Evolutionary conservation across 2,888 invertebrate genomes (phyloP).

Genomic region (Eristalis pertinax): DNA sequence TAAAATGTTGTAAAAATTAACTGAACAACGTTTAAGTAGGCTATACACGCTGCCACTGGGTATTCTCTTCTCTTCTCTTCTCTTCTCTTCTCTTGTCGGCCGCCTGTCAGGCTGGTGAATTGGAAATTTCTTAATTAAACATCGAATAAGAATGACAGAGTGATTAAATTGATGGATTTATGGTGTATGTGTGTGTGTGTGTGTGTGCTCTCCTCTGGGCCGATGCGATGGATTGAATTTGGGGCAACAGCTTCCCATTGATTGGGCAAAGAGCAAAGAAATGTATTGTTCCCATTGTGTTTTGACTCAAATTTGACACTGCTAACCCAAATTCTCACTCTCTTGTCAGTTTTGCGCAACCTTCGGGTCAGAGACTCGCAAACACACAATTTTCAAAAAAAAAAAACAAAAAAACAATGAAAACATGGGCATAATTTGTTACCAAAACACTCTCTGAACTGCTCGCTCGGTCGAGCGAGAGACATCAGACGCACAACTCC

Average conservation of each 20-base stretch:
- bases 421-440: slow-evolving; percentile 47
- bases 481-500: slow-evolving; percentile 6
- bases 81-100: too few relatives aligned
- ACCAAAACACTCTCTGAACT: slow-evolving; percentile 46
- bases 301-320: slow-evolving; percentile 12
- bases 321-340: slow-evolving; percentile 51
- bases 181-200: too few relatives aligned
- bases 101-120: neutral
- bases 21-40: slow-evolving; percentile 8
- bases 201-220: too few relatives aligned
- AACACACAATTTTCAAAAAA: neutral
- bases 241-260: neutral
- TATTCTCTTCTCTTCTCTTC: neutral
- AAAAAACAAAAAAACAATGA: slow-evolving; percentile 11
- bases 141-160: neutral
- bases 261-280: neutral
- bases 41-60: slow-evolving; percentile 2
- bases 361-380: slow-evolving; percentile 44
- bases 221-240: slow-evolving; percentile 3
- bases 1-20: slow-evolving; percentile 52
- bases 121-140: neutral
- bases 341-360: slow-evolving; percentile 27
- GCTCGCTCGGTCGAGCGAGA: neutral
- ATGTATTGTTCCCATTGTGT: too few relatives aligned
- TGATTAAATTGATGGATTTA: neutral